phyloP scores from a whole-genome alignment of 1,140 invertebrate species.

The Scaptomyza graminum region DNA sequence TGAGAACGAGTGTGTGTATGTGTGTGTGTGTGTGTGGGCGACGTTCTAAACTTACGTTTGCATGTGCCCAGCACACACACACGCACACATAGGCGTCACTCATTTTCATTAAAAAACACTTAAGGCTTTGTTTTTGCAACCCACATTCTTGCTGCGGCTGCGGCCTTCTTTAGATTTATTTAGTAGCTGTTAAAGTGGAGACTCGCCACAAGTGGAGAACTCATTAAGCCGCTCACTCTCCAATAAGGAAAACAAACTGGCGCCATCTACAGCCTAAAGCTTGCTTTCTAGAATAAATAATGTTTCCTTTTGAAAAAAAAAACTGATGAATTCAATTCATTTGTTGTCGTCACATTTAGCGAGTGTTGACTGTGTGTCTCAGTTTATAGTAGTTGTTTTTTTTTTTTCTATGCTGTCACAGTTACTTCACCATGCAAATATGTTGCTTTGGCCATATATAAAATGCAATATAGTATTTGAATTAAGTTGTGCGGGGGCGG shows the following conservation, averaged over 20 bases:
- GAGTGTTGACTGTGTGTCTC: conserved; percentile 36
- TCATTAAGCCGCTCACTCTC: background rate
- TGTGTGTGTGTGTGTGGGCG: conserved; percentile 42
- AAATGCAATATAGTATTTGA: conserved; percentile 38
- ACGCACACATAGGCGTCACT: conserved; percentile 41
- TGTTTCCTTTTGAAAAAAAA: background rate
- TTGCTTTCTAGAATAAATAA: background rate
- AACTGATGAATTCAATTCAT: background rate
- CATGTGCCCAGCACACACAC: conserved; percentile 33
- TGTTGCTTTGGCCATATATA: conserved; percentile 72
- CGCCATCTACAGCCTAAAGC: conserved; percentile 4
- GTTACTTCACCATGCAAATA: conserved; percentile 79
- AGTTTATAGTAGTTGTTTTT: conserved; percentile 27
- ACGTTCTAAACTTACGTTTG: conserved; percentile 21
- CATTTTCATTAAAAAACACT: conserved; percentile 77
- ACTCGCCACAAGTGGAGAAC: conserved; percentile 18
- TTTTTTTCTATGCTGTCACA: conserved; percentile 23
- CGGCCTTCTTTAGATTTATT: conserved; percentile 44
- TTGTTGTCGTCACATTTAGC: background rate
- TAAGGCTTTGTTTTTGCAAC: conserved; percentile 71
- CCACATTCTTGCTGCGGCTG: conserved; percentile 62
- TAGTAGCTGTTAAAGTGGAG: conserved; percentile 41
- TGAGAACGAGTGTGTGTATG: conserved; percentile 25
- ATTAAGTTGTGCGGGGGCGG: background rate
- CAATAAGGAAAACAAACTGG: background rate